phyloP scores from a whole-genome alignment of 2,113 vertebrate species.

The Peucedramus taeniatus region DNA sequence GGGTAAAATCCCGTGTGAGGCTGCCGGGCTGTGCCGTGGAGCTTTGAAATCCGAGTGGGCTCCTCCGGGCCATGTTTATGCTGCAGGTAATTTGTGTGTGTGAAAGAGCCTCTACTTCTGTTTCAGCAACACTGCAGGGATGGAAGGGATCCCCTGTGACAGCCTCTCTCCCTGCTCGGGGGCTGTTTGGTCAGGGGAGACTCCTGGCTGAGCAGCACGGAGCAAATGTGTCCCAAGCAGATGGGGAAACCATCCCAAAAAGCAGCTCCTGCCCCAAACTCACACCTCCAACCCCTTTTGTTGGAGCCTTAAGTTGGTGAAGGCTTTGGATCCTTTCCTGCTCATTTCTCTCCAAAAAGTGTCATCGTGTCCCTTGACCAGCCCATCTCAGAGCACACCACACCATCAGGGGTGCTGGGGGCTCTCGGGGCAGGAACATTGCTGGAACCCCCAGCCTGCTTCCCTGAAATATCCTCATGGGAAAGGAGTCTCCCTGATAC shows the following conservation, averaged over 20 bases:
- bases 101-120: constrained; percentile 26
- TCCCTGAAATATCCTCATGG: background rate
- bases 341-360: background rate
- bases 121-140: background rate
- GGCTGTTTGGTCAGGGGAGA: background rate
- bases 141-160: background rate
- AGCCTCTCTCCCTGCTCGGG: background rate
- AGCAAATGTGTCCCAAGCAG: fast-evolving
- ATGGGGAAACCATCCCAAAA: background rate
- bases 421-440: background rate
- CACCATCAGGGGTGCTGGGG: fast-evolving
- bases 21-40: background rate
- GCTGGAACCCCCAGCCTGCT: background rate
- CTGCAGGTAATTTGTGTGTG: constrained; percentile 5
- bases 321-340: background rate
- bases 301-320: background rate
- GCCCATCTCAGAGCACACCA: background rate
- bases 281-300: background rate
- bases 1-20: background rate
- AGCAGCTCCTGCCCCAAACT: background rate
- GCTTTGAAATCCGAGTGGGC: constrained; percentile 56
- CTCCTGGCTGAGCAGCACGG: background rate
- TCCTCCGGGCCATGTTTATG: constrained; percentile 19
- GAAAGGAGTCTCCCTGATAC: background rate
- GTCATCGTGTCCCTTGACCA: background rate